Percentiles rank a stretch among this genome's conserved stretches.
phyloP scores from a whole-genome alignment of 2,797 vertebrate genomes.

The Psittacula derbiana region DNA sequence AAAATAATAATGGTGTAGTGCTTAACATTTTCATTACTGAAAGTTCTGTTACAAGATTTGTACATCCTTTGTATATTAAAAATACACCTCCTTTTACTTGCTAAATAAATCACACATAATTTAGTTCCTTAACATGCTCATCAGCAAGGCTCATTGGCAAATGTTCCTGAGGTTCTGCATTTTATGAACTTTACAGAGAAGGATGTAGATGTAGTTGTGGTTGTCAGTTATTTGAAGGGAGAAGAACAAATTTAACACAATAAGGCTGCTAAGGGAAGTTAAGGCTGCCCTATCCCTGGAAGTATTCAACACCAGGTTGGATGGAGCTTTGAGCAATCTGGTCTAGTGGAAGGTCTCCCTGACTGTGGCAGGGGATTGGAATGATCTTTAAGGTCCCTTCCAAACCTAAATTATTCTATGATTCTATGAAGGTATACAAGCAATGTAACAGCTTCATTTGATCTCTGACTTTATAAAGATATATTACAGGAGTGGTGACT shows the following conservation, averaged over 20 bases:
- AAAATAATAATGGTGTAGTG: background rate
- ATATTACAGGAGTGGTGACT: background rate
- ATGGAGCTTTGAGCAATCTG: background rate
- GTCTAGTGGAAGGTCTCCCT: background rate
- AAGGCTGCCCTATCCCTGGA: background rate
- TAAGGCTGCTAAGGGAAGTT: background rate
- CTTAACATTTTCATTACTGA: background rate
- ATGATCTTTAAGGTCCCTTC: background rate
- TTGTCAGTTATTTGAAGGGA: background rate
- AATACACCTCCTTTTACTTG: background rate
- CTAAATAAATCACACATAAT: background rate
- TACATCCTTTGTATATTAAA: background rate
- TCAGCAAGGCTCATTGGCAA: background rate
- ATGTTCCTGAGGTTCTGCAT: background rate
- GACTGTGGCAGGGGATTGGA: background rate
- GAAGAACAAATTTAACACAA: background rate
- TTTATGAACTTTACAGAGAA: background rate
- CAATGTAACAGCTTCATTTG: background rate
- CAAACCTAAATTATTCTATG: background rate
- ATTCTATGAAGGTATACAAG: background rate
- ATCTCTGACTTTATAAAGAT: background rate
- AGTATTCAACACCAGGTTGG: background rate
- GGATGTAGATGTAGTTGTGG: background rate
- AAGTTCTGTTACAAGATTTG: background rate
- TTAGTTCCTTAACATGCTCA: background rate